These are phyloP conservation scores for Gerris buenoi DNA, from an alignment of 1,140 invertebrate species.

Conservation along the genomic window DNA sequence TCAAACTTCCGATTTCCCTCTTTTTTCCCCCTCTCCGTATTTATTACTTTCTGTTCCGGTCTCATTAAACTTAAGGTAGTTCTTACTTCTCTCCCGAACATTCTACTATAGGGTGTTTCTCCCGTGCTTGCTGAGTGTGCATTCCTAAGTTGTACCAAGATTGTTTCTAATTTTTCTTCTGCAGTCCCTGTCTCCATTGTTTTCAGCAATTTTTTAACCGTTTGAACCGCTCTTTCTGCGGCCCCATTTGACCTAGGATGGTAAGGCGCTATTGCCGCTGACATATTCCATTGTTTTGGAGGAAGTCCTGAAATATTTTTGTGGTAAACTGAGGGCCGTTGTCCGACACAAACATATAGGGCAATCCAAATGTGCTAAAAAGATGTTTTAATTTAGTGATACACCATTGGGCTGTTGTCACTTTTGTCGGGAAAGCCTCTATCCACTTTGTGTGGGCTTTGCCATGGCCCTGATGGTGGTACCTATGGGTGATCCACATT, in stretches of 20 bases:
- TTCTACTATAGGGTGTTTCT: not conserved
- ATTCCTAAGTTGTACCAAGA: not conserved
- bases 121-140: not conserved
- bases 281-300: not conserved
- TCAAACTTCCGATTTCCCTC: not conserved
- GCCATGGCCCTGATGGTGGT: not conserved
- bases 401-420: not conserved
- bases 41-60: not conserved
- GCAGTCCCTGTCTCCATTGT: not conserved
- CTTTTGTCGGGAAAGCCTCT: not conserved
- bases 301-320: not conserved
- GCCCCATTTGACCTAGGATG: not conserved
- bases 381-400: not conserved
- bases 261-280: not conserved
- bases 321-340: not conserved
- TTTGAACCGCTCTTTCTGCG: not conserved
- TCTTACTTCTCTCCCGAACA: not conserved
- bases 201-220: not conserved
- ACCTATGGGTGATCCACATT: conserved; percentile 8
- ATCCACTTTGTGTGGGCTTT: not conserved
- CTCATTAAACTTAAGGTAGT: not conserved
- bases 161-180: not conserved
- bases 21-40: not conserved
- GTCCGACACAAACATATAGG: not conserved
- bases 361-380: not conserved